Evolutionary conservation across 2,113 vertebrate species (phyloP).

Genomic region (Periophthalmodon schlosseri): DNA sequence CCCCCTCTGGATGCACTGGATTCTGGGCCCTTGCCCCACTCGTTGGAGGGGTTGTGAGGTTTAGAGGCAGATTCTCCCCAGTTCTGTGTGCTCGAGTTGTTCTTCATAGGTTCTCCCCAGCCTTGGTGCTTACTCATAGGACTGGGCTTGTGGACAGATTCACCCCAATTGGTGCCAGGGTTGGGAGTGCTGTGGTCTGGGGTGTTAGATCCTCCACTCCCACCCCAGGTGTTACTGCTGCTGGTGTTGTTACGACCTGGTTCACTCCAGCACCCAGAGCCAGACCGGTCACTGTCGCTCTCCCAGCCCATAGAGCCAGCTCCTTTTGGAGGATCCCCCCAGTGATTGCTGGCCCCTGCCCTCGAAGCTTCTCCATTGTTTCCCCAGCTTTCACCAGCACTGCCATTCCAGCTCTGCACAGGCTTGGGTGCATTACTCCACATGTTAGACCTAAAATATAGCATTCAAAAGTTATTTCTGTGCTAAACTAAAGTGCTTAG

Average conservation of each 20-base stretch:
- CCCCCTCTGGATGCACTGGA: slow-evolving; percentile 55
- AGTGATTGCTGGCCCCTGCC: slow-evolving; percentile 80
- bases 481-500: not conserved
- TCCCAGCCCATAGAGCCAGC: slow-evolving; percentile 84
- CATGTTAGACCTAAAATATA: slow-evolving; percentile 64
- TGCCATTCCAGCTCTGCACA: slow-evolving; percentile 85
- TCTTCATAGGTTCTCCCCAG: slow-evolving; percentile 86
- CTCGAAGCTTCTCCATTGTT: slow-evolving; percentile 69
- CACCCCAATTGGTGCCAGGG: slow-evolving; percentile 83
- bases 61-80: slow-evolving; percentile 84
- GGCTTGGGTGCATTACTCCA: slow-evolving; percentile 89
- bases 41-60: slow-evolving; percentile 76
- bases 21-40: slow-evolving; percentile 91
- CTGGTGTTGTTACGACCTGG: slow-evolving; percentile 80
- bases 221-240: slow-evolving; percentile 84
- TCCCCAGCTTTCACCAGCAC: slow-evolving; percentile 76
- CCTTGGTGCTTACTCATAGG: slow-evolving; percentile 79
- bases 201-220: slow-evolving; percentile 72
- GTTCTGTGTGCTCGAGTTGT: slow-evolving; percentile 78
- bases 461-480: not conserved
- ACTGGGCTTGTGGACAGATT: slow-evolving; percentile 76
- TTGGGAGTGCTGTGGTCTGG: slow-evolving; percentile 80
- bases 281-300: slow-evolving; percentile 89
- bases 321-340: slow-evolving; percentile 86
- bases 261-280: slow-evolving; percentile 89